Percentiles rank a stretch among this genome's conserved stretches.
Evolutionary conservation across 2,797 vertebrate species (phyloP).

Genomic region (Loris lydekkerianus): DNA sequence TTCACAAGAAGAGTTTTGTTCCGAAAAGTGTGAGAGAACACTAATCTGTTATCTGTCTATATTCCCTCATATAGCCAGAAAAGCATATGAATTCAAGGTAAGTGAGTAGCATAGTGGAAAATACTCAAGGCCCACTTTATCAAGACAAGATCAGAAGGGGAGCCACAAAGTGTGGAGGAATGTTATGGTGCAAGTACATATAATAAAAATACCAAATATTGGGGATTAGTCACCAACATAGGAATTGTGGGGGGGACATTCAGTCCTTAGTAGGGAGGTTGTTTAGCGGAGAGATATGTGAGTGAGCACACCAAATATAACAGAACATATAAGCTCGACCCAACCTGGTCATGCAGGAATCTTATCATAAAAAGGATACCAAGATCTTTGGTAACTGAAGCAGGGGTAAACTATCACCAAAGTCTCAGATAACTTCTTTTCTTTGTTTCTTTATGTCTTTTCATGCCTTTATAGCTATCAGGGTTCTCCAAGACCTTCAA

Average conservation of each 20-base stretch:
- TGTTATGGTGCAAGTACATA: background rate
- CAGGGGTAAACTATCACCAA: background rate
- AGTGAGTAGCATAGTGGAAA: background rate
- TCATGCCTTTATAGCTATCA: background rate
- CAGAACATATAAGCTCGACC: too few relatives aligned
- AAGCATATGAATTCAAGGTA: background rate
- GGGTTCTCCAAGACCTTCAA: too few relatives aligned
- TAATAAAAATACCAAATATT: background rate
- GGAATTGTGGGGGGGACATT: too few relatives aligned
- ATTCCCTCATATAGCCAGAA: background rate
- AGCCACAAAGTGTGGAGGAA: too few relatives aligned
- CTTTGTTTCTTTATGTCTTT: background rate
- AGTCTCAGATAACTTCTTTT: background rate
- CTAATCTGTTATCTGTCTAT: background rate
- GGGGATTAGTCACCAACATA: background rate
- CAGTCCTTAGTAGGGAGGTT: background rate
- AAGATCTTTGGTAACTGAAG: background rate
- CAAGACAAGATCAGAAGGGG: background rate
- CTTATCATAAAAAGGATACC: background rate
- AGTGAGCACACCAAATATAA: too few relatives aligned
- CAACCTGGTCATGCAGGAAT: background rate
- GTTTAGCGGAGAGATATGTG: background rate
- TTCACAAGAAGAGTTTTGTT: background rate
- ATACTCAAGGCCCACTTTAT: background rate
- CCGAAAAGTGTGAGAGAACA: background rate